A percentile compares a stretch with the other conserved stretches of the same genome.
Evolutionary conservation across 2,797 vertebrate genomes (phyloP).

Genomic region (Denticeps clupeoides): DNA sequence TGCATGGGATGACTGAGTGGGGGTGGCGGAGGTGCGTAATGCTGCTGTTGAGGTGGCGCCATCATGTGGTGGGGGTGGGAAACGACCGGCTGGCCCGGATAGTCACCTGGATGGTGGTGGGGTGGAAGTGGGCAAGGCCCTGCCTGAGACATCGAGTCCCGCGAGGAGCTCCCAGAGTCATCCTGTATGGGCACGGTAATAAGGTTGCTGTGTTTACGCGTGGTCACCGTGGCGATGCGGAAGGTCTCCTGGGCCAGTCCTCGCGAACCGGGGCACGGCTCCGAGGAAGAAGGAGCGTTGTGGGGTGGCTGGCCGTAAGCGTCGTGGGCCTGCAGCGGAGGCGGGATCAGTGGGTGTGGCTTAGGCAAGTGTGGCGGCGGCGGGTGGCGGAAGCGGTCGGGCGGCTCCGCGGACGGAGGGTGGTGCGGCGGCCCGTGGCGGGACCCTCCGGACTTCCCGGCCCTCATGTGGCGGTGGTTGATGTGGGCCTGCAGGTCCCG

Average conservation of each 20-base stretch:
- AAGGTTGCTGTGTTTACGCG: slow-evolving; percentile 94
- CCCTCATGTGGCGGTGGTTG: slow-evolving; percentile 93
- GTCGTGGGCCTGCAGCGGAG: slow-evolving; percentile 76
- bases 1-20: slow-evolving; percentile 88
- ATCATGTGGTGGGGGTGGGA: slow-evolving; percentile 90
- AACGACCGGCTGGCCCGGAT: slow-evolving; percentile 81
- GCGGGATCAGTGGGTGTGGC: slow-evolving; percentile 80
- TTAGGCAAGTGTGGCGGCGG: slow-evolving; percentile 77
- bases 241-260: slow-evolving; percentile 82
- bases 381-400: slow-evolving; percentile 85
- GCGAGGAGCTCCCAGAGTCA: slow-evolving; percentile 64
- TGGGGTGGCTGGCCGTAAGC: slow-evolving; percentile 74
- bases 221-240: slow-evolving; percentile 80
- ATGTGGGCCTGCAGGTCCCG: slow-evolving; percentile 98
- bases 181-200: slow-evolving; percentile 98
- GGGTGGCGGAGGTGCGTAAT: slow-evolving; percentile 80
- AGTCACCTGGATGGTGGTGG: slow-evolving; percentile 84
- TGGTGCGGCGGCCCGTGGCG: slow-evolving; percentile 77
- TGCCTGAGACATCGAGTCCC: slow-evolving; percentile 60
- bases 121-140: slow-evolving; percentile 61
- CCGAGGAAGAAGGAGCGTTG: slow-evolving; percentile 60
- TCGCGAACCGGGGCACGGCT: slow-evolving; percentile 52
- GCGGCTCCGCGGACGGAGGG: slow-evolving; percentile 62
- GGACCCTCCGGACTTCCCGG: slow-evolving; percentile 66
- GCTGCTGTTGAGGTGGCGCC: slow-evolving; percentile 80